phyloP scores from a whole-genome alignment of 2,888 invertebrate genomes.

The Sphaerophoria taeniata region DNA sequence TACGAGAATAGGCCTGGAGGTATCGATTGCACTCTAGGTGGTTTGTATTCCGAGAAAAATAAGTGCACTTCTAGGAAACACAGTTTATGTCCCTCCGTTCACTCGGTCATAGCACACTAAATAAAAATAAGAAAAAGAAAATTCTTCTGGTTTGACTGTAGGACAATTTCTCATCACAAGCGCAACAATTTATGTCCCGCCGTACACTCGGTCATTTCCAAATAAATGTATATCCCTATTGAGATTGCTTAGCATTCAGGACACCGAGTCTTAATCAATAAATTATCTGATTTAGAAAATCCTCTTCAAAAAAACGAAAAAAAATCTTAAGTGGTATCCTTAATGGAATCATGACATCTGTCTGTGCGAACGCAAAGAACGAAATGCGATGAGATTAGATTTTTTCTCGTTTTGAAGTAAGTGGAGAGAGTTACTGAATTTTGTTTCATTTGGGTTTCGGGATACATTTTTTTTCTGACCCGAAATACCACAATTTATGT shows the following conservation, averaged over 20 bases:
- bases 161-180: slow-evolving; percentile 7
- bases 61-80: background rate
- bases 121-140: too few species aligned
- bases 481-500: slow-evolving; percentile 20
- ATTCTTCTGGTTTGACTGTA: too few species aligned
- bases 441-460: background rate
- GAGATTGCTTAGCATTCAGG: slow-evolving; percentile 1
- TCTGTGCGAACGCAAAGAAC: too few species aligned
- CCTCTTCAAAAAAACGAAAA: background rate
- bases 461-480: background rate
- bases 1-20: background rate
- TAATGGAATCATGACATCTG: slow-evolving; percentile 22
- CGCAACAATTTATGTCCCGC: background rate
- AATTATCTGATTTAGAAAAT: slow-evolving; percentile 21
- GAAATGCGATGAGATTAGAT: too few species aligned
- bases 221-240: background rate
- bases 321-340: slow-evolving; percentile 8
- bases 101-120: too few species aligned
- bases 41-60: background rate
- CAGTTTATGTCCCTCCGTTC: too few species aligned
- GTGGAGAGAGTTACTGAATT: background rate
- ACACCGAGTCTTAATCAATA: slow-evolving; percentile 23
- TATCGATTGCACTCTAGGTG: background rate
- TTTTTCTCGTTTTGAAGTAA: background rate
- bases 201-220: too few species aligned